Evolutionary conservation across 2,888 invertebrate species (phyloP), one percentile per base, ranked within the genome.

Genomic region (Andrena flavipes): DNA sequence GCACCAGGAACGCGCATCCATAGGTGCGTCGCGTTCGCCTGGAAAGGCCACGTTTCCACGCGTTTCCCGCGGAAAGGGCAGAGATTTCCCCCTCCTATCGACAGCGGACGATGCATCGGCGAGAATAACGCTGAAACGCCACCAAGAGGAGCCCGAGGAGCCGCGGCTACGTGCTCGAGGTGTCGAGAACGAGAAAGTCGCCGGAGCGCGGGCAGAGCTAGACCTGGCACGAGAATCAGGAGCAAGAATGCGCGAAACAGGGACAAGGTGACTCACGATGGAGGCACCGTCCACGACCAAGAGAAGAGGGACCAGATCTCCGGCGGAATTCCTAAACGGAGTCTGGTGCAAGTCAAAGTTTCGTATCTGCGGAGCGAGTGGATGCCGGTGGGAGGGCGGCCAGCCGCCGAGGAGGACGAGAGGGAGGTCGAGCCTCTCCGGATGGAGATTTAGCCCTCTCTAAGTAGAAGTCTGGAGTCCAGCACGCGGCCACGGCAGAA

Each of bases 371-470:
- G 67, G 29, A 51, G 33, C 26, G 64, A 49, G 13, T 10, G 23
- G 8, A 60, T 20, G 59, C 49, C 20, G n/a, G 54, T 48, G 13
- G 56, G 42, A 23, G 23, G 59, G 56, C 23, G 10, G 63, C 23
- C 13, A 35, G 30, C 16, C 13, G 69, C 62, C 48, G 74, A 70
- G 76, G 70, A 75, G 78, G 72, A 65, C 62, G 72, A 76, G 72
- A 76, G 49, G 73, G 74, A 84, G 83, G 77, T 72, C 71, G 74
- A 80, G 78, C 71, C 70, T 78, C 73, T 79, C 76, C 76, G 78
- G 84, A 87, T 82, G 87, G 87, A 87, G 88, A 89, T 90, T 90
- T 86, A 89, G 90, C 88, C 90, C 90, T 88, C 85, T 88, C 88
- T 88, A 86, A 88, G 88, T 86, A 81, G 87, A 88, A 89, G 90